Percentiles rank a stretch among this genome's conserved stretches.
Conservation (phyloP, 2,113 vertebrate species). For the Heteronetta atricapilla region DNA sequence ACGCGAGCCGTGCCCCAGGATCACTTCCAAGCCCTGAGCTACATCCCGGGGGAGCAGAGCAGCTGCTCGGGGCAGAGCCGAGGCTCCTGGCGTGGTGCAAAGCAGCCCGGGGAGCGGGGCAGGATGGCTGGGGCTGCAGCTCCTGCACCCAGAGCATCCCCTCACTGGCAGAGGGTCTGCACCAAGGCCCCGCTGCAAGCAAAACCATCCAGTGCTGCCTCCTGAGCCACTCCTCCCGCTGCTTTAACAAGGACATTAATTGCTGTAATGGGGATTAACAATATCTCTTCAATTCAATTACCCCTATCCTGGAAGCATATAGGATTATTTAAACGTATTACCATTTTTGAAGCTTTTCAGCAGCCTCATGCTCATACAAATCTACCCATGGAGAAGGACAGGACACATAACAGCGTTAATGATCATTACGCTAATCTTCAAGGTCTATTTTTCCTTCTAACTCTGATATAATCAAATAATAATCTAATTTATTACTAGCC, state of each 20-base stretch:
- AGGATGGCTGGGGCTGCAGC: background rate
- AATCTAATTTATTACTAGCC: background rate
- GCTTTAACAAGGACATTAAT: background rate
- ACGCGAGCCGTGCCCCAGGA: background rate
- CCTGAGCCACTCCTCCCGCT: background rate
- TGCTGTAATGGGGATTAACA: background rate
- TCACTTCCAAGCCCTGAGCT: conserved; percentile 2
- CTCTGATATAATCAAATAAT: conserved; percentile 19
- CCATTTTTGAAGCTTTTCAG: background rate
- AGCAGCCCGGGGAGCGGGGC: background rate
- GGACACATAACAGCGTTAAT: background rate
- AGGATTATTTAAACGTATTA: background rate
- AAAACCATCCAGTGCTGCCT: background rate
- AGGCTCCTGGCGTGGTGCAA: background rate
- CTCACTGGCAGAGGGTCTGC: accelerated
- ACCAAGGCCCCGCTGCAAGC: accelerated
- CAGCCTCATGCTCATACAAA: accelerated
- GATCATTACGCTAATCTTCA: background rate
- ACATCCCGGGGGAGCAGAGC: background rate
- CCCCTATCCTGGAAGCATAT: background rate
- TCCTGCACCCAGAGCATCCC: background rate
- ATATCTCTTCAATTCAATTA: background rate
- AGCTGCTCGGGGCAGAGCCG: background rate
- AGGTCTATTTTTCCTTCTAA: background rate
- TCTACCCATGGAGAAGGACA: background rate